Evolutionary conservation across 2,797 vertebrate species (phyloP), one percentile per base, ranked within the genome.

Genomic region (Oryzias sinensis): DNA sequence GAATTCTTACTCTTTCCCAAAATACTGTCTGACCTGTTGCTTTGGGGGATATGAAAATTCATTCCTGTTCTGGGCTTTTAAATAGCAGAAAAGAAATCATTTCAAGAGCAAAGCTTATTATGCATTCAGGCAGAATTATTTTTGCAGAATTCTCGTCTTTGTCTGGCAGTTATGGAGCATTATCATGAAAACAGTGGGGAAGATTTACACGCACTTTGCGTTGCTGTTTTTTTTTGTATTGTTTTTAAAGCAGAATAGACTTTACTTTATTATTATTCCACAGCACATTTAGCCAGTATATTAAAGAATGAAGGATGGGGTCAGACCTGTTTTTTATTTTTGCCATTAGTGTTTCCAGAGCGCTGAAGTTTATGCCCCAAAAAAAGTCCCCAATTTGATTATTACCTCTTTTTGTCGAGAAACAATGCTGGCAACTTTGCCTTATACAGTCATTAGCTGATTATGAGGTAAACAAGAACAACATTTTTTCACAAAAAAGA

Each of bases 11-110:
- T 55, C 76, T 72, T 27, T 14, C 62, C 62, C 49, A 52, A 75
- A 77, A 83, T 76, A 65, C 33, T 37, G 33, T 37, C 33, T 82
- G 79, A 81, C 72, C 74, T 79, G 77, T 79, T 81, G 62, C 70
- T 50, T 70, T 56, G 57, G 47, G 47, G 55, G 53, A 79, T 63
- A 48, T 54, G 45, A 82, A 61, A 58, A 53, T 53, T 18, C 17
- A 17, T 43, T 69, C 58, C 18, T 22, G n/a, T 48, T 68, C 58
- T 68, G 25, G 1, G n/a, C n/a, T n/a, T 1, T 62, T 22, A 74
- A 79, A 77, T 76, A 76, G 72, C 76, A 55, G 53, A 49, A 73
- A 74, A 42, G 48, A 45, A 50, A n/a, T 49, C 18, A 53, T 57
- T 73, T 20, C 43, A 42, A 69, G n/a, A n/a, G n/a, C n/a, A n/a